Evolutionary conservation across 2,113 vertebrate species (phyloP).

Genomic region (Proteles cristata): DNA sequence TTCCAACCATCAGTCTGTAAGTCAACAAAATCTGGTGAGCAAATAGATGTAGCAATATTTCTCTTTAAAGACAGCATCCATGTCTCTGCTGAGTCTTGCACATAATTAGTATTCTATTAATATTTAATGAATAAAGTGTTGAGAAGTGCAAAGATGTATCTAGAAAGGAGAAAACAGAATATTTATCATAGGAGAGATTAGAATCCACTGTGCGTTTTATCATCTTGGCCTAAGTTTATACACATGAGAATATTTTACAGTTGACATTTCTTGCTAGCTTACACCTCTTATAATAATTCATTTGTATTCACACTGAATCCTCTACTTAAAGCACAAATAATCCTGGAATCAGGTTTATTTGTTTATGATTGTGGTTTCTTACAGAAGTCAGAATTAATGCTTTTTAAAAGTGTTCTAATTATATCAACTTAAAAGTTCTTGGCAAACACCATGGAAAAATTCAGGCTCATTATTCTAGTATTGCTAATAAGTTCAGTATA

Average conservation of each 20-base stretch:
- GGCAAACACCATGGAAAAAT: neutral
- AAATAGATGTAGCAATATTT: neutral
- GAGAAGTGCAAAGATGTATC: neutral
- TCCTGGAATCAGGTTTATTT: neutral
- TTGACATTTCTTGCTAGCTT: neutral
- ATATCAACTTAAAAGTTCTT: constrained; percentile 16
- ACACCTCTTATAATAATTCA: neutral
- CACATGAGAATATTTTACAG: neutral
- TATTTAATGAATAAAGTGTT: neutral
- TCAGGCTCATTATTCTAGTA: neutral
- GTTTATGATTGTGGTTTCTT: neutral
- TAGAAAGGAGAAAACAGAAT: neutral
- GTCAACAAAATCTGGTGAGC: neutral
- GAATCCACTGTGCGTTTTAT: constrained; percentile 8
- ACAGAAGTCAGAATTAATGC: neutral
- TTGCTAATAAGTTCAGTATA: neutral
- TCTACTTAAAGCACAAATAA: constrained; percentile 44
- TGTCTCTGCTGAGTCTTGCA: neutral
- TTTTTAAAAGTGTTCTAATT: constrained; percentile 35
- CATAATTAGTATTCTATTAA: neutral
- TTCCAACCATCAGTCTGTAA: neutral
- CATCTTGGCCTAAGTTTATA: constrained; percentile 14
- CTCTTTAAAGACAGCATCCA: neutral
- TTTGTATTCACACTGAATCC: constrained; percentile 30
- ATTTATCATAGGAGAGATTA: neutral